Evolutionary conservation across 2,797 vertebrate genomes (phyloP).

Genomic region (Champsocephalus esox): DNA sequence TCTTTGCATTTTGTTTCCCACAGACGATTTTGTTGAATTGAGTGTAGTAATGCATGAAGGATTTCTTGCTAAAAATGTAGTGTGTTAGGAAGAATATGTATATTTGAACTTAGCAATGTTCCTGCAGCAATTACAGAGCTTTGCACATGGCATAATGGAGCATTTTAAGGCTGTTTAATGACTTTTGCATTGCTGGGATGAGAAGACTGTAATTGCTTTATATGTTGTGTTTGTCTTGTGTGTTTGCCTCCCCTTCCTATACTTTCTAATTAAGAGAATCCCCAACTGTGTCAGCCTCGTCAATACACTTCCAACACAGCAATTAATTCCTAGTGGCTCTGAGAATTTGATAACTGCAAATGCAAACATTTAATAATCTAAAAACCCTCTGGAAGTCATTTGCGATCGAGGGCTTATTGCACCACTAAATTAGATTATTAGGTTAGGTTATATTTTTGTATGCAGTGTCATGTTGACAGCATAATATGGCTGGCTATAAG

Average conservation of each 20-base stretch:
- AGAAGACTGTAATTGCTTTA: slow-evolving; percentile 16
- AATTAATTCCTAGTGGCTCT: slow-evolving; percentile 20
- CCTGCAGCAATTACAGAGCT: background rate
- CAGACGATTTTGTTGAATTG: background rate
- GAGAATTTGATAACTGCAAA: slow-evolving; percentile 21
- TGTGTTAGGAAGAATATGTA: background rate
- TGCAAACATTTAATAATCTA: slow-evolving; percentile 16
- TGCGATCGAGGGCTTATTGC: slow-evolving; percentile 25
- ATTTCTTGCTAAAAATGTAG: background rate
- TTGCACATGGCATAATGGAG: background rate
- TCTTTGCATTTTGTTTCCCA: slow-evolving; percentile 18
- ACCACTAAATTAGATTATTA: slow-evolving; percentile 44
- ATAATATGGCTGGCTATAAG: slow-evolving; percentile 51
- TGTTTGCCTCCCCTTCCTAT: background rate
- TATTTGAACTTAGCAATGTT: slow-evolving; percentile 6
- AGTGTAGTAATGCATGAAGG: slow-evolving; percentile 1
- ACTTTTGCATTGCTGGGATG: background rate
- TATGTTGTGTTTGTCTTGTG: background rate
- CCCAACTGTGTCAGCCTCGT: slow-evolving; percentile 6
- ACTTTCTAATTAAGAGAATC: slow-evolving; percentile 28
- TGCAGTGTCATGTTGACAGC: slow-evolving; percentile 34
- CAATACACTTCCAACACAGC: slow-evolving; percentile 28
- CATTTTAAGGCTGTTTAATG: background rate
- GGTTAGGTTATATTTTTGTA: slow-evolving; percentile 28
- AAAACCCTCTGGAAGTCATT: slow-evolving; percentile 35